Evolutionary conservation across 2,888 invertebrate genomes (phyloP).

Genomic region (Vesta saturnalis): DNA sequence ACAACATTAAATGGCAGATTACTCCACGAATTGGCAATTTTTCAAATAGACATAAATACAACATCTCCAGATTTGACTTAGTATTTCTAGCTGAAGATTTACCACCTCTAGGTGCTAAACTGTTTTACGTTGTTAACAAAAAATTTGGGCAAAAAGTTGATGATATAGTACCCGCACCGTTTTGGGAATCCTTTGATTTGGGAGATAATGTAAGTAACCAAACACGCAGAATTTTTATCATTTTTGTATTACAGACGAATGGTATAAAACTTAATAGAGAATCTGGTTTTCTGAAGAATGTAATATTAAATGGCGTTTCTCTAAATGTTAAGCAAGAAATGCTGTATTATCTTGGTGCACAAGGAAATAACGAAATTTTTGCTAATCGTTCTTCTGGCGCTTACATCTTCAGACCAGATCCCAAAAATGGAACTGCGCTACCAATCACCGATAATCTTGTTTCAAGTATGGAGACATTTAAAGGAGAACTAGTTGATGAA

Average conservation of each 20-base stretch:
- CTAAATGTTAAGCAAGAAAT: conserved; percentile 70
- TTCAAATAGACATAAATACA: conserved; percentile 26
- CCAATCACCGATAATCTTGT: conserved; percentile 53
- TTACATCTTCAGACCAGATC: conserved; percentile 73
- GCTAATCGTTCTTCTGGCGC: conserved; percentile 72
- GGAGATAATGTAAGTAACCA: too few relatives aligned
- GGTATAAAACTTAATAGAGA: conserved; percentile 64
- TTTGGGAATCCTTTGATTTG: not conserved
- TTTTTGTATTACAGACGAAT: conserved; percentile 35
- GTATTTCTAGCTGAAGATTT: conserved; percentile 73
- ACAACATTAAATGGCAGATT: conserved; percentile 45
- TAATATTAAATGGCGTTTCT: conserved; percentile 63
- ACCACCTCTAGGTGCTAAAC: conserved; percentile 73
- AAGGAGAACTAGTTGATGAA: conserved; percentile 67
- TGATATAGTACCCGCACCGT: not conserved
- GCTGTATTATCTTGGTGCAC: conserved; percentile 73
- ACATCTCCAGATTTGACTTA: conserved; percentile 65
- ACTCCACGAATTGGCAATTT: conserved; percentile 38
- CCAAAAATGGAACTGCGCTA: conserved; percentile 50
- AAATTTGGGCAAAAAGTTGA: conserved; percentile 58
- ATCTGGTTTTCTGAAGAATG: conserved; percentile 56
- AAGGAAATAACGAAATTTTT: conserved; percentile 62
- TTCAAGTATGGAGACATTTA: conserved; percentile 46
- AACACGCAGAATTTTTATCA: too few relatives aligned
- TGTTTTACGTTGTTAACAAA: conserved; percentile 64